These are phyloP conservation scores for Lasaia peninsularis DNA, from an alignment of 1,140 invertebrate genomes.

Conservation along the genomic window DNA sequence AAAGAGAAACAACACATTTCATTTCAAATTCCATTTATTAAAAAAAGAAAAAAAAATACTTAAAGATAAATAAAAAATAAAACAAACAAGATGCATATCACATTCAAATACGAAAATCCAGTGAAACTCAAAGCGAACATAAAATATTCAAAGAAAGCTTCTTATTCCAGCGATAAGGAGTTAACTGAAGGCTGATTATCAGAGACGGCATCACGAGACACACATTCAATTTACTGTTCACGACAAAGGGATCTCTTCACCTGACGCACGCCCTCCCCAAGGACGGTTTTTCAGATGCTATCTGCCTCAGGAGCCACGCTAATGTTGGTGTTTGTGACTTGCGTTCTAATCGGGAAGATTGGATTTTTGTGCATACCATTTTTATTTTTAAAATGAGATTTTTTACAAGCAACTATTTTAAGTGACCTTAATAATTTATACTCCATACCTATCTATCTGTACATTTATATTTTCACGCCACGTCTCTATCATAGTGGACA, in stretches of 20 bases:
- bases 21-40: too few species aligned
- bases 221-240: slow-evolving; percentile 9
- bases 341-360: neutral
- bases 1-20: too few species aligned
- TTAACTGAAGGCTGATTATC: slow-evolving; percentile 9
- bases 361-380: neutral
- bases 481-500: too few species aligned
- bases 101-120: neutral
- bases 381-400: too few species aligned
- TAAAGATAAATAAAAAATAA: too few species aligned
- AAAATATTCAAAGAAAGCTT: slow-evolving; percentile 7
- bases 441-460: too few species aligned
- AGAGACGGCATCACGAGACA: slow-evolving; percentile 7
- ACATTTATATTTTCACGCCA: too few species aligned
- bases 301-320: neutral
- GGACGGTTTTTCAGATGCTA: slow-evolving; percentile 8
- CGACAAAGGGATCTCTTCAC: slow-evolving; percentile 8
- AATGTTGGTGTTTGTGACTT: neutral
- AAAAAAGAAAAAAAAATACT: too few species aligned
- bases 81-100: too few species aligned
- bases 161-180: slow-evolving; percentile 1
- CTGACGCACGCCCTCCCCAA: neutral
- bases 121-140: neutral
- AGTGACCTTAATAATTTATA: too few species aligned
- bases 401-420: too few species aligned